Conservation (phyloP, 2,113 vertebrate genomes). For the Tor tambroides region DNA sequence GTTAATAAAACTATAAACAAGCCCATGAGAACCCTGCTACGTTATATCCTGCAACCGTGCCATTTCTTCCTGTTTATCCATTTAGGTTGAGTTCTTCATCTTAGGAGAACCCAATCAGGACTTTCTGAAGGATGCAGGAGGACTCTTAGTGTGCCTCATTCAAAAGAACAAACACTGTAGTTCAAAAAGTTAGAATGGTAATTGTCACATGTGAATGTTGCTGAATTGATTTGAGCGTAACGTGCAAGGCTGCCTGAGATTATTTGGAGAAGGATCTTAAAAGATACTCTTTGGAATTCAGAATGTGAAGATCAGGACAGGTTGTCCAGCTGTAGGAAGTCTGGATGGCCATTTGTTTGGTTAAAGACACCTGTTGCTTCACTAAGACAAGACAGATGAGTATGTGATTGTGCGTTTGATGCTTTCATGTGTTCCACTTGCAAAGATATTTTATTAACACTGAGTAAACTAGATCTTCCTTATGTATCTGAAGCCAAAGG, state of each 20-base stretch:
- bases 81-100: background rate
- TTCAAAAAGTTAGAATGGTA: background rate
- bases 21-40: background rate
- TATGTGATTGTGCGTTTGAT: background rate
- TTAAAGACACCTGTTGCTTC: background rate
- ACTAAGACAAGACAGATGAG: background rate
- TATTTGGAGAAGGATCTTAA: background rate
- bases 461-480: background rate
- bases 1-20: background rate
- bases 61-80: constrained; percentile 21
- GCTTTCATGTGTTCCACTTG: constrained; percentile 1
- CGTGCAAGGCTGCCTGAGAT: background rate
- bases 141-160: background rate
- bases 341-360: background rate
- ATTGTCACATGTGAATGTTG: background rate
- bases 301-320: background rate
- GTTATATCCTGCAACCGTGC: background rate
- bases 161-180: constrained; percentile 9
- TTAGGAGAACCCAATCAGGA: background rate
- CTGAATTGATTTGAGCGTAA: background rate
- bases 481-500: background rate
- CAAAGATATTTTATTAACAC: background rate
- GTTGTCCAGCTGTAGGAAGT: background rate
- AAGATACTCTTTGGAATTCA: background rate
- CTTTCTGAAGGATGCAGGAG: background rate